Evolutionary conservation across 2,113 vertebrate genomes (phyloP).

Genomic region (Myodes glareolus): DNA sequence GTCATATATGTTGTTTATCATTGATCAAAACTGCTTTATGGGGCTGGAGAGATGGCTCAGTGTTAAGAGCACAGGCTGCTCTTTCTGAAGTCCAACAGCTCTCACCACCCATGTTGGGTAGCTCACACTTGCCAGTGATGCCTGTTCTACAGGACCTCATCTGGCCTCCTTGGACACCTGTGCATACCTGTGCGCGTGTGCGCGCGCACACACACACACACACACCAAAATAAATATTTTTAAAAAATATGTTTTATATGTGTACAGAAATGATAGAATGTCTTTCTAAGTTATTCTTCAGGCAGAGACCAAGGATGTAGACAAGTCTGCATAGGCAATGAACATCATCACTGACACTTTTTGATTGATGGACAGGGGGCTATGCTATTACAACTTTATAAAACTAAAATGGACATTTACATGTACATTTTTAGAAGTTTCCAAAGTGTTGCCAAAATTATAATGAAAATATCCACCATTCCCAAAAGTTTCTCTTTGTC

Average conservation of each 20-base stretch:
- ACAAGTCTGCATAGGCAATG: neutral
- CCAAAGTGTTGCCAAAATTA: neutral
- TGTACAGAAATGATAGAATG: neutral
- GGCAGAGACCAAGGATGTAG: neutral
- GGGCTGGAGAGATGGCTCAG: neutral
- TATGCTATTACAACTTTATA: neutral
- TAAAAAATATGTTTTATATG: neutral
- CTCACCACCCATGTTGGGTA: neutral
- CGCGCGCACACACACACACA: neutral
- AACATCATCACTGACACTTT: slow-evolving; percentile 9
- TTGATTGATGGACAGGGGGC: neutral
- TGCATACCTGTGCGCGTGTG: too few species aligned
- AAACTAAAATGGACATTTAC: neutral
- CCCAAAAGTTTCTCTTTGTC: neutral
- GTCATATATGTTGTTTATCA: neutral
- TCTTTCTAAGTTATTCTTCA: neutral
- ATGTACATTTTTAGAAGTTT: neutral
- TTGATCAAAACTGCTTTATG: neutral
- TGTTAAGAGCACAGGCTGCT: neutral
- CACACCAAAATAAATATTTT: neutral
- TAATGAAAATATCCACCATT: neutral
- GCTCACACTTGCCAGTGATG: neutral
- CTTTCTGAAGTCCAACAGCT: neutral
- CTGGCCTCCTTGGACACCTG: neutral
- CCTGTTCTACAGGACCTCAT: neutral